Base-by-base conservation (phyloP, 64 coral and sea anemone genomes). In the Cladopsammia gracilis region DNA sequence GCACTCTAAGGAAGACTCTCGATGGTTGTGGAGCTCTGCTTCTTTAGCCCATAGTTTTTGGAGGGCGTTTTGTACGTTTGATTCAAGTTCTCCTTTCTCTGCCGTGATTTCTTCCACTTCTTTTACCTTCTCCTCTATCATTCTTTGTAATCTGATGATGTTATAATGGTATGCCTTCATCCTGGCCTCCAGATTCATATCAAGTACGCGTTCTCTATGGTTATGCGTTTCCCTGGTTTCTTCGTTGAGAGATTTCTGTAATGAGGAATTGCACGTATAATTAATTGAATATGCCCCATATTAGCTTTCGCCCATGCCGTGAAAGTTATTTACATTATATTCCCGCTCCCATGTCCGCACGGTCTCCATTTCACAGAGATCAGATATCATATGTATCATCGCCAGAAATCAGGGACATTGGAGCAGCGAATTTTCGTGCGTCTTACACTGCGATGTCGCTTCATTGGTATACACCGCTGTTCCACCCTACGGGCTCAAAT, bases 41-140 rank as follows among this genome's bases (percentile, higher is more conserved):
- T 84, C 80, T n/a, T 84, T 84, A 1, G 46, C n/a, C 80, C 80
- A 84, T 5, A 84, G 62, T 24, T 84, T 84, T 46, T 84, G 80
- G 10, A 84, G 47, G 11, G 80, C 60, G 67, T 64, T 84, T 48
- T 84, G 80, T 50, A 84, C n/a, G 80, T n/a, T 50, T 5, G 44
- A 48, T 26, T 66, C 80, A 0, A 84, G 62, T 6, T 84, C 80
- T 25, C 24, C 80, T 50, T 84, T 84, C 61, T 65, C 80, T 50
- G 62, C 45, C 1, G 62, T 84, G 61, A 84, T 49, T 10, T 68
- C 62, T 14, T 84, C 44, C 5, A 51, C 43, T 84, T 84, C 80
- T 67, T 66, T 23, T 20, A 82, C 22, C 18, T 84, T 84, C 19
- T 84, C 80, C 13, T 7, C 61, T 11, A 84, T 42, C 61, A 84